Evolutionary conservation across 2,113 vertebrate species (phyloP), one percentile per base, ranked within the genome.

Genomic region (Orientallactaga bullata): DNA sequence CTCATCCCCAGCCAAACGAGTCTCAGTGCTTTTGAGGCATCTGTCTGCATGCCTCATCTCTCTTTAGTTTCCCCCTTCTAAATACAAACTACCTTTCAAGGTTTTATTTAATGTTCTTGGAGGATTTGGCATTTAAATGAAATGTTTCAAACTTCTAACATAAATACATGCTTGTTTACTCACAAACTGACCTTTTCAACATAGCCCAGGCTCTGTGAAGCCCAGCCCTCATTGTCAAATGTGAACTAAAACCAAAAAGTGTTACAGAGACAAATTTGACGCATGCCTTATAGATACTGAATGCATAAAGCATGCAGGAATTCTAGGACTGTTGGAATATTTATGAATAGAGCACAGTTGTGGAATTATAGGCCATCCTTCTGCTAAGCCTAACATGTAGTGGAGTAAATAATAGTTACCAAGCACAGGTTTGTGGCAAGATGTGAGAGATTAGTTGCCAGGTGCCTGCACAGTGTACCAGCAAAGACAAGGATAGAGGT

Each of bases 141-240:
- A 61, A 1, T 87, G 3, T 76, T 60, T 26, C 18, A 87, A 81
- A 51, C 58, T 42, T 88, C 37, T 77, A 5, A 39, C 35, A 80
- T 32, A 80, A 78, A 89, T 72, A 61, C 37, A 1, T 85, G 61
- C 74, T 94, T 88, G 28, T 85, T 95, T 11, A 84, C 7, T 82
- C 51, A 86, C 42, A 80, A 42, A 68, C 72, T 91, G 85, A 66
- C 72, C 65, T 93, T 85, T 84, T 93, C 63, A 63, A 47, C 6
- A 60, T 71, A 89, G 12, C 58, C 23, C 68, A 55, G 35, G 24
- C 37, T 63, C 93, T 73, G 51, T 74, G 63, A 94, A 85, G 55
- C 51, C 61, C 58, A 93, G 21, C 9, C 58, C 13, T 71, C 18
- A 69, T 85, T 87, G 74, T 95, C 39, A 92, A 60, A 35, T 95